A percentile compares a stretch with the other conserved stretches of the same genome.
These are phyloP conservation scores for Toxotes jaculatrix DNA, from an alignment of 2,113 vertebrate species.

Conservation along the genomic window DNA sequence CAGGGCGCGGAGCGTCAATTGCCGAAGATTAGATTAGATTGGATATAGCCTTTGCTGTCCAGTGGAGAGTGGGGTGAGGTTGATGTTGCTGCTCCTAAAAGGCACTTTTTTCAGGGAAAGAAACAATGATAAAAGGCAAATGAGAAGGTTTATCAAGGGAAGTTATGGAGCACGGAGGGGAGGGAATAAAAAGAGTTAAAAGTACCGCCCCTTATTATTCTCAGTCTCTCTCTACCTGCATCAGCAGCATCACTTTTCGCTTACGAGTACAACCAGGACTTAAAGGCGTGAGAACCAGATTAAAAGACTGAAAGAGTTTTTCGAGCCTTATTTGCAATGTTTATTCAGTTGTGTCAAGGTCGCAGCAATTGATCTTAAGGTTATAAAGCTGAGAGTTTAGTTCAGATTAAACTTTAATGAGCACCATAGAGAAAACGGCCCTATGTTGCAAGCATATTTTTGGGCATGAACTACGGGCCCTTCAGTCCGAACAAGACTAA, in stretches of 20 bases:
- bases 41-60: neutral
- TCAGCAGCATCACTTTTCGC: slow-evolving; percentile 67
- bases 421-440: neutral
- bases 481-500: neutral
- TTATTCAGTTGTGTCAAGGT: neutral
- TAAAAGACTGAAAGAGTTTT: neutral
- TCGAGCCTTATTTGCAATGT: neutral
- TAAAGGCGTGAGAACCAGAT: slow-evolving; percentile 52
- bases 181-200: slow-evolving; percentile 72
- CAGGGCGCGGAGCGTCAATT: slow-evolving; percentile 41
- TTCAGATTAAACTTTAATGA: neutral
- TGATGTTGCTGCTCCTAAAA: neutral
- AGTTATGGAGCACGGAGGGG: slow-evolving; percentile 70
- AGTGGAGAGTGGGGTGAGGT: slow-evolving; percentile 10
- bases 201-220: slow-evolving; percentile 79
- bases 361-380: neutral
- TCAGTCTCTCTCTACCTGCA: slow-evolving; percentile 64
- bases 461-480: neutral
- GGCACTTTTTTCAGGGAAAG: slow-evolving; percentile 15
- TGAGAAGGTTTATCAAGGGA: slow-evolving; percentile 55
- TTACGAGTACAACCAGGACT: slow-evolving; percentile 23
- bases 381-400: neutral
- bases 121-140: slow-evolving; percentile 21
- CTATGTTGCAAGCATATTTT: neutral
- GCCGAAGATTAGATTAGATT: slow-evolving; percentile 21